A percentile compares a stretch with the other conserved stretches of the same genome.
These are phyloP conservation scores for Oreotrochilus melanogaster DNA, from an alignment of 2,113 vertebrate genomes.

Conservation along the genomic window DNA sequence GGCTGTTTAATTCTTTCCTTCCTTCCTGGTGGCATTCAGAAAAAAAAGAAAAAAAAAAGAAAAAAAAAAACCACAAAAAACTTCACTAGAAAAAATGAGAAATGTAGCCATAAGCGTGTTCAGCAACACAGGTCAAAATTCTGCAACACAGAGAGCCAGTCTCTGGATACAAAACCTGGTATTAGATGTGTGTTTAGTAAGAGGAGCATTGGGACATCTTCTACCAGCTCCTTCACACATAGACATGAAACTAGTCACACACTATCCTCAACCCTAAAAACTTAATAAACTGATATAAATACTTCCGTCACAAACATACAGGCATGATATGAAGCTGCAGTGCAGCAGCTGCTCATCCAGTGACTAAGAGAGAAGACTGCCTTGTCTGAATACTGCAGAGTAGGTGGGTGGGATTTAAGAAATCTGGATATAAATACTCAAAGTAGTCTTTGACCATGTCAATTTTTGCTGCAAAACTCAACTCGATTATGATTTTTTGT, in stretches of 20 bases:
- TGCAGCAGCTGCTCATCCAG: neutral
- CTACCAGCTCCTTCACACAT: neutral
- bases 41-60: too few species aligned
- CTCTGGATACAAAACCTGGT: neutral
- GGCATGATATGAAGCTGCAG: neutral
- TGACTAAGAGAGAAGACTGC: neutral
- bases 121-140: neutral
- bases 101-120: too few species aligned
- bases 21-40: neutral
- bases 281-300: neutral
- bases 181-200: neutral
- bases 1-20: neutral
- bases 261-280: neutral
- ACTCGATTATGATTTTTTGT: rapidly evolving
- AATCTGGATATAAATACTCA: neutral
- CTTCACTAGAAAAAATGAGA: too few species aligned
- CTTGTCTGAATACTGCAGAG: neutral
- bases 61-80: too few species aligned
- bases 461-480: neutral
- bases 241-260: neutral
- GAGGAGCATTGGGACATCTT: neutral
- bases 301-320: neutral
- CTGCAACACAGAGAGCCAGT: neutral
- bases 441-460: neutral
- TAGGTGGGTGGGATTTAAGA: neutral